Conservation (phyloP, 2,888 invertebrate species). For the Apoderus coryli region DNA sequence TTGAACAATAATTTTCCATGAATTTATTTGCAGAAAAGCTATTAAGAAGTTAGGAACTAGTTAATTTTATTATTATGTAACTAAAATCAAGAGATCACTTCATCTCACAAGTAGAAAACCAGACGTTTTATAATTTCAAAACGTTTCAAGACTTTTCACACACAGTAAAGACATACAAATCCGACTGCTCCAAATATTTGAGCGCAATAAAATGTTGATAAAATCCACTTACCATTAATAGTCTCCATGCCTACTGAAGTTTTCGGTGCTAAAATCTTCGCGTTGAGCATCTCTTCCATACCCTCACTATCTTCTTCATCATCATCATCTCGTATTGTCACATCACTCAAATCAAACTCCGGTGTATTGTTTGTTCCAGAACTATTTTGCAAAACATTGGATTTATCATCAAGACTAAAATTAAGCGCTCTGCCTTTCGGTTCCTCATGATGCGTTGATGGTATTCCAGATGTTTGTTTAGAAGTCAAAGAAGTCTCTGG, state of each 20-base stretch:
- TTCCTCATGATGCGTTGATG: constrained; percentile 15
- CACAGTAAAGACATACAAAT: no score
- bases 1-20: no score
- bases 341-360: constrained; percentile 54
- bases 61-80: no score
- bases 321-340: constrained; percentile 57
- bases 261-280: constrained; percentile 22
- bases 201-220: constrained; percentile 3
- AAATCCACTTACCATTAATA: constrained; percentile 15
- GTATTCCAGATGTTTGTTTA: constrained; percentile 4
- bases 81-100: no score
- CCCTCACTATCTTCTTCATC: constrained; percentile 27
- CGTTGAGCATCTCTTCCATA: constrained; percentile 21
- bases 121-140: no score
- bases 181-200: constrained; percentile 2
- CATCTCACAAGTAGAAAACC: no score
- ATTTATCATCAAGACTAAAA: constrained; percentile 26
- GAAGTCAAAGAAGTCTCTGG: constrained; percentile 8
- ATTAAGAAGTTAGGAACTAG: no score
- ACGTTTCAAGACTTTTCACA: no score
- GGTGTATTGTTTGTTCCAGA: constrained; percentile 8
- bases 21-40: no score
- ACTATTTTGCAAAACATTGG: constrained; percentile 18
- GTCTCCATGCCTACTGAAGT: constrained; percentile 14
- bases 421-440: constrained; percentile 29